Evolutionary conservation across 92 coral and sea anemone species (phyloP), one percentile per base, ranked within the genome.

Genomic region (Umimayanthus kanabou): DNA sequence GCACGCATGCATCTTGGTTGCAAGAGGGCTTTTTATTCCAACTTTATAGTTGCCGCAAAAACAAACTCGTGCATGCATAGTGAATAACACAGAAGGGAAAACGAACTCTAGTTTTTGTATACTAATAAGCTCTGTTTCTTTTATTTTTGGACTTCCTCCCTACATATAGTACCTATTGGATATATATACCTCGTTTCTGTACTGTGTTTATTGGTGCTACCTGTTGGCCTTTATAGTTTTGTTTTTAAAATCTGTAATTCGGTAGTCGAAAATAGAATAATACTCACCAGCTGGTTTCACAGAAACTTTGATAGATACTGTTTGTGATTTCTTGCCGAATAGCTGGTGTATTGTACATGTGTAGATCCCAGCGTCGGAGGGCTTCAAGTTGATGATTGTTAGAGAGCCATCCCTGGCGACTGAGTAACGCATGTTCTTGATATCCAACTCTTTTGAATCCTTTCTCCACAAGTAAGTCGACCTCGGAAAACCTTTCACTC

Each of bases 381-480:
- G 8, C 65, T 78, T 65, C 9, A 78, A 43, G 66, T 78, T 78
- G 22, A 22, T 9, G 39, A 78, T 78, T 15, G 64, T 78, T 10
- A 78, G 81, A 11, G 81, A 78, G 23, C 81, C 81, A 49, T 78
- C 81, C 39, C n/a, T 45, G n/a, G 81, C 81, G 3, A 78, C 9
- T 26, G 81, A 78, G 39, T 78, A 78, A 58, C 81, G 81, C 47
- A 66, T 16, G 66, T 39, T 78, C 39, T 30, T 50, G 18, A 78
- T 9, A 49, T 78, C 81, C n/a, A 78, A 23, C 64, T 45, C 42
- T 16, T 43, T 6, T 6, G 65, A 78, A 50, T n/a, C 22, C 37
- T 78, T 78, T 28, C 33, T 78, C 81, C 81, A 78, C 39, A 78
- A 47, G 65, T 43, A 78, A 50, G 25, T n/a, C 13, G 81, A 39